Percentiles rank a stretch among this genome's conserved stretches.
Evolutionary conservation across 2,113 vertebrate species (phyloP).

Genomic region (Poeciliopsis retropinna): DNA sequence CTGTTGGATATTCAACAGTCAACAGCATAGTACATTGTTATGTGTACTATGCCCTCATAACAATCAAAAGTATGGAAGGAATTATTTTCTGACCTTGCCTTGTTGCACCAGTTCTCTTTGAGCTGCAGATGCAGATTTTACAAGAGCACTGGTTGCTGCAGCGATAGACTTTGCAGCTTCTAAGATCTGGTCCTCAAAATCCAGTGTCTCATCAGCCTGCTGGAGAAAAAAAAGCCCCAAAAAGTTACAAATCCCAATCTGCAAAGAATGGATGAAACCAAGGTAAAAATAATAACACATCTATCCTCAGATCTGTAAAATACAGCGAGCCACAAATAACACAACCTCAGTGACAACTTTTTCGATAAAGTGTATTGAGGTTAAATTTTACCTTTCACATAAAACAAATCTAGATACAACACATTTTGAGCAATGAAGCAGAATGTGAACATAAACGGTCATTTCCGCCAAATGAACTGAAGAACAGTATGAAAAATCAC

Average conservation of each 20-base stretch:
- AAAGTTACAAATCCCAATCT: not conserved
- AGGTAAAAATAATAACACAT: not conserved
- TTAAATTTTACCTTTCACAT: not conserved
- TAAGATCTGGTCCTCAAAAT: slow-evolving; percentile 99
- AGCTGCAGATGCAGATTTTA: slow-evolving; percentile 97
- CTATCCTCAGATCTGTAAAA: not conserved
- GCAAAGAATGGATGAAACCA: not conserved
- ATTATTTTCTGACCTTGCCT: slow-evolving; percentile 88
- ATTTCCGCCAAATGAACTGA: slow-evolving; percentile 15
- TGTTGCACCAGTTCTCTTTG: slow-evolving; percentile 98
- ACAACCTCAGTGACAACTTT: not conserved
- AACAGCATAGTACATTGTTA: too few species aligned
- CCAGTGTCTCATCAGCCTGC: slow-evolving; percentile 97
- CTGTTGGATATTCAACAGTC: too few species aligned
- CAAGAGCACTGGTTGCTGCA: slow-evolving; percentile 95
- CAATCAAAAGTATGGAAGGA: not conserved
- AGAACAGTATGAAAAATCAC: slow-evolving; percentile 15
- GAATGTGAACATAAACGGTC: not conserved
- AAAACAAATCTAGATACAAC: not conserved
- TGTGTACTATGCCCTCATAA: not conserved
- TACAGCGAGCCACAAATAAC: not conserved
- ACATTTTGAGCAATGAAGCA: slow-evolving; percentile 10
- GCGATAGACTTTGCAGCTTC: slow-evolving; percentile 99
- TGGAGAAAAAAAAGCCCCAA: slow-evolving; percentile 74
- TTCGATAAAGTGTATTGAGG: not conserved